Base-by-base conservation (phyloP, 2,113 vertebrate species). In the Perognathus longimembris region DNA sequence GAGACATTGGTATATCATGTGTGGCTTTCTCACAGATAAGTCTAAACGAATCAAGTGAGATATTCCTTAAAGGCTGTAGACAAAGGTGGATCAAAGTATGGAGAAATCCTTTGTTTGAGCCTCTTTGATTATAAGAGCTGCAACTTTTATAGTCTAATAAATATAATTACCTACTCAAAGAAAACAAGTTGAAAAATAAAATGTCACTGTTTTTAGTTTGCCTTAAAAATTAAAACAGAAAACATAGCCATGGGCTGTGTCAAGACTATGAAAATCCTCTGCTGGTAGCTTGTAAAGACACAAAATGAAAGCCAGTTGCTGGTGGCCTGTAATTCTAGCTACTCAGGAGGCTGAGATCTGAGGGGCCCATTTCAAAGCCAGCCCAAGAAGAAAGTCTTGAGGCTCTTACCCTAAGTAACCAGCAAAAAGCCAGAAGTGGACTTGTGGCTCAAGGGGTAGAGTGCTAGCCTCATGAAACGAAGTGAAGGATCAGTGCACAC, bases 211-310 rank as follows among this genome's bases (percentile, higher is more conserved):
- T 66, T 80, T 54, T 80, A 26, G 8, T 14, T 73, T 80, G 15
- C 34, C 12, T 76, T 82, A 54, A 83, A 88, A 89, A 70, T 75
- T 36, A 86, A 18, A 87, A 61, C 12, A 75, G 82, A 76, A 71
- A 38, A 6, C 9, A 1, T 74, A 32, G 6, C 7, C 18, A 57
- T 24, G 75, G 36, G 2, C 11, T 6, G 30, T 28, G 7, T 67
- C 34, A 71, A 22, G n/a, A 6, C 87, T n/a, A n/a, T n/a, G n/a
- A n/a, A 83, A 5, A 28, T 85, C 36, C 69, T 70, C 15, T 28
- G 4, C 91, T 89, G 54, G 28, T 21, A 71, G 7, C 7, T 83
- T 4, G 2, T 7, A 45, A 40, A 54, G 21, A 17, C 34, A 74
- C 40, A 7, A 5, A 76, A 83, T 42, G 2, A 73, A 67, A 54